Conservation (phyloP, 2,113 vertebrate species). For the Silurus asotus region DNA sequence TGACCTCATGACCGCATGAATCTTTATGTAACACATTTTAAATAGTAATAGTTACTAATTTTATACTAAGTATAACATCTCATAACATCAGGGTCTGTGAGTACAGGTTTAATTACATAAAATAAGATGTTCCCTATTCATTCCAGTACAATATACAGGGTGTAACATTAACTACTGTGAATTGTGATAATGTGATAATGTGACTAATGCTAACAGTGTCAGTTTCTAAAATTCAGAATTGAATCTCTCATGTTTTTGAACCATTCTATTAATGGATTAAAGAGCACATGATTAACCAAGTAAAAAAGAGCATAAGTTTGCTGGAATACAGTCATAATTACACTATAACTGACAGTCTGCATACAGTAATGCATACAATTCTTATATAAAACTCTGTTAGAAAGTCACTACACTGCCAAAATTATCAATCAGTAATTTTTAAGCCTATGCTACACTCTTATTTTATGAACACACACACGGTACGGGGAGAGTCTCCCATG, state of each 20-base stretch:
- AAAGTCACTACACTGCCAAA: not conserved
- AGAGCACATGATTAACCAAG: not conserved
- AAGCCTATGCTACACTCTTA: not conserved
- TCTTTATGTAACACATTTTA: too few species aligned
- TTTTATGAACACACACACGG: not conserved
- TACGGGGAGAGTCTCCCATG: not conserved
- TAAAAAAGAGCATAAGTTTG: not conserved
- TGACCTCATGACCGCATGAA: too few species aligned
- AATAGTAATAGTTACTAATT: too few species aligned
- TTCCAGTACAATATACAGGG: too few species aligned
- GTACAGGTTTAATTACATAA: too few species aligned
- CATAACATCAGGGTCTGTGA: too few species aligned
- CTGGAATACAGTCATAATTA: not conserved
- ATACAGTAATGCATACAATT: too few species aligned
- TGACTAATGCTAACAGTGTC: conserved; percentile 20
- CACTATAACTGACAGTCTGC: not conserved
- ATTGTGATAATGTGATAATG: too few species aligned
- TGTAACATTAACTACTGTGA: too few species aligned
- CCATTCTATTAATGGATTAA: conserved; percentile 71
- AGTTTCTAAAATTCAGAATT: conserved; percentile 11
- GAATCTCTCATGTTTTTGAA: not conserved
- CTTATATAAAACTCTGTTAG: not conserved
- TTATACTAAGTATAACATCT: too few species aligned
- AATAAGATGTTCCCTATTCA: too few species aligned
- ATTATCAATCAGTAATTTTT: not conserved